Evolutionary conservation across 1,140 invertebrate genomes (phyloP).

Genomic region (Aphaenogaster floridana): DNA sequence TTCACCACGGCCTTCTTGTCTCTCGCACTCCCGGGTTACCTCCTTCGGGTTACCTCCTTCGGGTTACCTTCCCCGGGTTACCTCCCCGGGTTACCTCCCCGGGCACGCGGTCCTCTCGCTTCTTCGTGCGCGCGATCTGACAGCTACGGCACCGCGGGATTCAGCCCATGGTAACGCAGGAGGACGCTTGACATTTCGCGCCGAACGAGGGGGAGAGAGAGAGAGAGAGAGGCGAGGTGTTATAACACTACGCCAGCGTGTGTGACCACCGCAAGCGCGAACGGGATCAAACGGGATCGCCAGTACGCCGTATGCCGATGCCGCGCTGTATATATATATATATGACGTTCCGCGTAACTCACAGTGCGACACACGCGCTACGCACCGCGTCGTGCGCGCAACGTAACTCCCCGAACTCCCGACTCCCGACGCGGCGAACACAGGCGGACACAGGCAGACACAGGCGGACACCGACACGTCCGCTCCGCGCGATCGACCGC

Average conservation of each 20-base stretch:
- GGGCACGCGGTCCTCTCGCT: conserved; percentile 13
- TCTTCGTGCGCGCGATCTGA: conserved; percentile 55
- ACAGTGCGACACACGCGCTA: not conserved
- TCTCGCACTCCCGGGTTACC: not conserved
- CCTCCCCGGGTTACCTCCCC: not conserved
- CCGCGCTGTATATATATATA: not conserved
- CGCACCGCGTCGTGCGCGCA: not conserved
- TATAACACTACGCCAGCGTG: not conserved
- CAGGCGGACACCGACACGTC: conserved; percentile 38
- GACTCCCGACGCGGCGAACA: not conserved
- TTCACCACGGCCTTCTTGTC: not conserved
- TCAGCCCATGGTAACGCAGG: conserved; percentile 70
- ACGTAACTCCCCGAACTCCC: not conserved
- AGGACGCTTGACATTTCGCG: conserved; percentile 70
- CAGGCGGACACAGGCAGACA: not conserved
- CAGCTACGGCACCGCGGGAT: conserved; percentile 54
- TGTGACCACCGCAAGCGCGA: not conserved
- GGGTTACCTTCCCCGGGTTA: not conserved
- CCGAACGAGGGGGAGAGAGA: not conserved
- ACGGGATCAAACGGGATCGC: no score
- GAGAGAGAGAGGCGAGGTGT: not conserved
- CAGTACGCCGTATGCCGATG: conserved; percentile 12
- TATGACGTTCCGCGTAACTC: not conserved
- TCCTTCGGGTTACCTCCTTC: not conserved
- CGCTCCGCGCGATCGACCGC: conserved; percentile 33